Evolutionary conservation across 2,113 vertebrate species (phyloP), one percentile per base, ranked within the genome.

Genomic region (Halichoerus grypus): DNA sequence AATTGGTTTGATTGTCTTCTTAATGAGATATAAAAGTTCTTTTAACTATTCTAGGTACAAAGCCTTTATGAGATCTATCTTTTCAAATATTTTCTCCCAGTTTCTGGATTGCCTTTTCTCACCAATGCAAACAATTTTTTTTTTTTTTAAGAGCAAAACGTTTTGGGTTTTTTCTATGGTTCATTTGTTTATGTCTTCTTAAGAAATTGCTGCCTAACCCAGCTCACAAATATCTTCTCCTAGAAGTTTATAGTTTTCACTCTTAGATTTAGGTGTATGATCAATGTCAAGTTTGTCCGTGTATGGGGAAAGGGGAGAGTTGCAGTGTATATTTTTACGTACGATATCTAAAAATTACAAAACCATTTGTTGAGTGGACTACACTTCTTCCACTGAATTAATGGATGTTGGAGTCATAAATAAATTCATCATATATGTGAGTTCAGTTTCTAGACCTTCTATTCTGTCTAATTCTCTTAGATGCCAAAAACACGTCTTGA

Each of bases 111-210:
- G 16, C 16, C 22, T 92, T 91, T 91, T 31, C 13, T 57, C 81
- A 57, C 5, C 72, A 74, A 87, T 13, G 7, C 53, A 87, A 26
- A 81, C 10, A 13, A 61, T 46, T 6, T 65, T 33, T 67, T 7
- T 65, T 65, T 71, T 81, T 90, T 93, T 63, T 80, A 91, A 94
- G 26, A 84, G 42, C 39, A 69, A 69, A 85, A 80, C 53, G 8
- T 63, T 19, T 36, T 16, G 46, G 11, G 24, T 55, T 57, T 57
- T 9, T 82, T 77, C 85, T 51, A 42, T 33, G 7, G 33, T 84
- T 42, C 7, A 83, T 76, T 82, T 82, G n/a, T 82, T 49, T 85
- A 26, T 85, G 21, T 80, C 33, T 88, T 92, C 53, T 93, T 77
- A 84, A 90, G 63, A 85, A 91, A 72, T 86, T 55, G 14, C 55